Base-by-base conservation (phyloP, 2,888 invertebrate species). In the Hirtodrosophila cameraria region DNA sequence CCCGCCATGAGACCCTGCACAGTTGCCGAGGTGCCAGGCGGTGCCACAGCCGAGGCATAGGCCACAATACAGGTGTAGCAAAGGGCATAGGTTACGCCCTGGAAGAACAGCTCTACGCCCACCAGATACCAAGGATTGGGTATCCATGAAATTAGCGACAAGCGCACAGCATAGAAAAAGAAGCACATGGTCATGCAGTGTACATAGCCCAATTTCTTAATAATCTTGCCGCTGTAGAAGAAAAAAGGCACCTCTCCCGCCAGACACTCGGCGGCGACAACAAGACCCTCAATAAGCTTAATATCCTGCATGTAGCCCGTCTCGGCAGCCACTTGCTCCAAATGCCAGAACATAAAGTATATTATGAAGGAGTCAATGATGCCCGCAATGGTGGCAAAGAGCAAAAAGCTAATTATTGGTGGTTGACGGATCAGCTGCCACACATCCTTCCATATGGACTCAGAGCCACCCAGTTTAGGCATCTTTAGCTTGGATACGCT, bases 41-140 rank as follows among this genome's bases (percentile, higher is more conserved):
- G 94, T 0, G 94, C 93, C 2, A 94, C 93, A 1, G 92, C 92
- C 0, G 94, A 93, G 1, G 94, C 94, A 76, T 94, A 94, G 0
- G 93, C 93, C 12, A 96, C 96, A 63, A 97, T 95, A 0, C 95
- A 94, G 0, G 96, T 94, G 87, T 97, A 97, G 77, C 95, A 95
- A 0, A 97, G 91, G 0, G 97, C 97, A 90, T 97, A 97, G 0
- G 96, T 96, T 0, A 97, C 94, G 0, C 97, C 97, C 89, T 96
- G 96, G 92, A 96, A 94, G 48, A 96, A 89, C 0, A 95, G 91
- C 92, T 97, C 97, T 2, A 97, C 93, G 0, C 94, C 93, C 0
- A 97, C 92, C 1, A 96, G 92, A 92, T 94, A 95, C 97, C 97
- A 97, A 0, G 97, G 96, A 76, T 94, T 94, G 15, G 94, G 92